phyloP scores from a whole-genome alignment of 2,797 vertebrate genomes.

The Fratercula arctica region DNA sequence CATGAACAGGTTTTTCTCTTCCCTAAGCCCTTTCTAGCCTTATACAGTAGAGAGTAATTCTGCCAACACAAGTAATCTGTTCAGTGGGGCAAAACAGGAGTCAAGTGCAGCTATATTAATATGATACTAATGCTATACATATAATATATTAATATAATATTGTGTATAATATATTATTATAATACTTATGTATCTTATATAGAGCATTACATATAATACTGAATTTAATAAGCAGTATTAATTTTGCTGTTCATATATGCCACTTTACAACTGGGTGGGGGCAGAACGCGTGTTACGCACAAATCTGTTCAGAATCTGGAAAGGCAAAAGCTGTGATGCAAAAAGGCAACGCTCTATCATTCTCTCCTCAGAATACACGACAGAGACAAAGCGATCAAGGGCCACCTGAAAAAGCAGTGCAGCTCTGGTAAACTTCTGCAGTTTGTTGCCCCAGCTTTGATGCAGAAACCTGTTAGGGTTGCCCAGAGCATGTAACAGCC shows the following conservation, averaged over 20 bases:
- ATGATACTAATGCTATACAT: background rate
- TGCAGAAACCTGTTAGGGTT: background rate
- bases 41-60: background rate
- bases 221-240: background rate
- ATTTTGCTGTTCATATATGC: background rate
- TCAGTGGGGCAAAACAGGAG: background rate
- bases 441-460: conserved; percentile 13
- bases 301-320: background rate
- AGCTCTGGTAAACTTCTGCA: background rate
- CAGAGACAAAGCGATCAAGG: background rate
- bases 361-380: background rate
- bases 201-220: background rate
- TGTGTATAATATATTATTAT: background rate
- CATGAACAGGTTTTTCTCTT: background rate
- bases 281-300: background rate
- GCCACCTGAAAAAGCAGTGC: background rate
- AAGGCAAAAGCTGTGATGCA: background rate
- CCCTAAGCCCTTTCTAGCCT: background rate
- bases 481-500: background rate
- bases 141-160: background rate
- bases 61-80: background rate
- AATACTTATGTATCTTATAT: background rate
- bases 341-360: background rate
- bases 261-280: background rate
- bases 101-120: background rate